Base-by-base conservation (phyloP, 1,140 invertebrate genomes). In the Tetramorium alpestre region DNA sequence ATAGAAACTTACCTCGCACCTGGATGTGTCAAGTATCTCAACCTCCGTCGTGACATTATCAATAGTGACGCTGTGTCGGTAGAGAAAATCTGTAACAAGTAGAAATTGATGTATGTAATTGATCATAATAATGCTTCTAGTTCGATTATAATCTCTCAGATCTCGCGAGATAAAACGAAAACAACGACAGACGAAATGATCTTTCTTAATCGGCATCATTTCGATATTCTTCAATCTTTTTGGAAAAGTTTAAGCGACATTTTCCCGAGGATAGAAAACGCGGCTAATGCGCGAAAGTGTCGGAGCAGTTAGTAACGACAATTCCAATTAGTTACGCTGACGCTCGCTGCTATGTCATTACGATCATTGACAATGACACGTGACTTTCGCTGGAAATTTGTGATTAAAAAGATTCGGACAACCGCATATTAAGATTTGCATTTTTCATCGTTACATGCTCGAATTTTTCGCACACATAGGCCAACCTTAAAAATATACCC, bases 21-120 rank as follows among this genome's bases (percentile, higher is more conserved):
- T 97, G 84, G 97, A 98, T 67, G 97, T 97, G 94, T 98, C 98
- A 91, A 98, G 94, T 91, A 98, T 98, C 96, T 98, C 97, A 58
- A 98, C 97, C 95, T 98, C 97, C 33, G 97, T 98, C 33, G 96
- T 96, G 80, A 96, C 96, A 90, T 97, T 97, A 94, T 98, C 97
- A 91, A 98, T 97, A 65, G 96, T 97, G 67, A 98, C 96, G 92
- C 96, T 96, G 91, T 98, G 97, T 90, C 97, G 96, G 95, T 98
- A 98, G 62, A 98, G 96, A 91, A 98, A 97, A 96, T 98, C 97
- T 98, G 96, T 87, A 97, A 97, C 89, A 92, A 90, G 95, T 92
- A 92, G 89, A 92, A 38, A 80, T 47, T n/a, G 25, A 75, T 2
- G 1, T 4, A 56, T 18, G 69, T 81, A 62, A 54, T 54, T 16